Conservation (phyloP, 2,113 vertebrate genomes). For the Saimiri boliviensis region DNA sequence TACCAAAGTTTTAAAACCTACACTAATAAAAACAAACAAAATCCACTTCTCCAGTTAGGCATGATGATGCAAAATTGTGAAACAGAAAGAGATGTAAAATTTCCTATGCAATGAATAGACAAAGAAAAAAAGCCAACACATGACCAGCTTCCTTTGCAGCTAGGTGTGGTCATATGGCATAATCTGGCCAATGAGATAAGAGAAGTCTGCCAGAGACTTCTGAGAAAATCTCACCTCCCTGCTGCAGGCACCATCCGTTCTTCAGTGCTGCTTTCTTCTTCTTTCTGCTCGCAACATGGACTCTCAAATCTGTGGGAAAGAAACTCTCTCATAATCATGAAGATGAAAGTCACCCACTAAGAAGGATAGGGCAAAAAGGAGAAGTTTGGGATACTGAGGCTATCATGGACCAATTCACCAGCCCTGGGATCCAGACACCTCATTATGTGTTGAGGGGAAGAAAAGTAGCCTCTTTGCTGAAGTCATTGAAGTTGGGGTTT, state of each 20-base stretch:
- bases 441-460: background rate
- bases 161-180: background rate
- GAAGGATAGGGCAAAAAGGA: background rate
- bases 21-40: background rate
- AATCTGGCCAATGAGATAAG: background rate
- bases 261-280: background rate
- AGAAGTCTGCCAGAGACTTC: too few species aligned
- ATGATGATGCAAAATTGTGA: background rate
- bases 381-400: background rate
- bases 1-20: background rate
- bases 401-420: background rate
- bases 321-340: background rate
- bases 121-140: background rate
- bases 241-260: rapidly evolving
- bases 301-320: background rate
- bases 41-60: background rate
- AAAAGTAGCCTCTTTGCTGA: background rate
- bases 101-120: background rate
- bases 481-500: background rate
- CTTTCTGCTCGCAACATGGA: background rate
- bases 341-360: background rate
- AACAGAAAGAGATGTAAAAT: background rate
- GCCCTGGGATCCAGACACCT: background rate
- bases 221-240: background rate
- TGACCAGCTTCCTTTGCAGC: background rate